Base-by-base conservation (phyloP, 2,888 invertebrate genomes). In the Lycophotia porphyrea region DNA sequence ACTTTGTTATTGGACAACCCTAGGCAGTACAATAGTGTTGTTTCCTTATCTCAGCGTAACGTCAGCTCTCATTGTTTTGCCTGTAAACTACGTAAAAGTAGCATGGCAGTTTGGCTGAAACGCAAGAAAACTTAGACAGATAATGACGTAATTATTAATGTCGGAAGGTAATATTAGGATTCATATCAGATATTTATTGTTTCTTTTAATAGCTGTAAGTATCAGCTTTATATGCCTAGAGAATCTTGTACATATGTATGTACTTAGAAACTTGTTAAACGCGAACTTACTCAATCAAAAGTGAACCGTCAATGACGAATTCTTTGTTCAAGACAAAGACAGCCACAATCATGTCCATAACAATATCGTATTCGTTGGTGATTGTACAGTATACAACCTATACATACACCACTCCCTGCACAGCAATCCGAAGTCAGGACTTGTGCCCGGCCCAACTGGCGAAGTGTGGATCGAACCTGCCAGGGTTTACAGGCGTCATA, bases 11-110 rank as follows among this genome's bases (percentile, higher is more conserved):
- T 67, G 47, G 76, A 71, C 88, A 88, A 44, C 88, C 88, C 87
- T 89, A 82, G 36, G 74, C 74, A 64, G 61, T 76, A 91, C 89
- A 91, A 91, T 89, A 81, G 81, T 80, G 70, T 80, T 77, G 84
- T 88, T 89, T 86, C 88, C 87, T 90, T 90, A 91, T 89, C 90
- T 89, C 76, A 39, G 76, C 81, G 84, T 84, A 85, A 85, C 85
- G 87, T 70, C 71, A 75, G 80, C 88, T 89, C 87, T 83, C 89
- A 89, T 90, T 88, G 89, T 88, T 88, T 82, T 82, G 81, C 74
- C 80, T 75, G 78, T 69, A 70, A 82, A 80, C 79, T 75, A 71
- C 63, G 84, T 82, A 84, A 79, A 86, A 76, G 74, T 79, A 74
- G 63, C 74, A 65, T 67, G 78, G 78, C 73, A 71, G 66, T 74